Percentiles rank a stretch among this genome's conserved stretches.
These are phyloP conservation scores for Yponomeuta plumbellus DNA, from an alignment of 2,888 invertebrate species.

Conservation along the genomic window DNA sequence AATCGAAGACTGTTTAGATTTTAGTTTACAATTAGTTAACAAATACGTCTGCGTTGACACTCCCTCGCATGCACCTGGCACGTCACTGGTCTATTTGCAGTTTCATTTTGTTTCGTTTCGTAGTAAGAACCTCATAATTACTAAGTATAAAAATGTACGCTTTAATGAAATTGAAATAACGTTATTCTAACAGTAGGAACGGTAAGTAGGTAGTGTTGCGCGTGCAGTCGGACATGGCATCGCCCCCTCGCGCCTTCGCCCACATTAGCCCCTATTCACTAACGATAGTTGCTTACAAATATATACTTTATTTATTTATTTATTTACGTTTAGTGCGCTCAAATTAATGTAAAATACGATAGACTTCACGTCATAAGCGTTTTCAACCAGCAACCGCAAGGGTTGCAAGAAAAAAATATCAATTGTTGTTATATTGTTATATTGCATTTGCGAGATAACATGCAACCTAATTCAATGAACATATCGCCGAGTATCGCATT, in stretches of 20 bases:
- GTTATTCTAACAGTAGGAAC: conserved; percentile 66
- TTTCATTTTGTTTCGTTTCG: conserved; percentile 48
- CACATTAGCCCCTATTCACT: background rate
- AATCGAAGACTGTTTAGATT: conserved; percentile 64
- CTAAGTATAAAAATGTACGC: conserved; percentile 75
- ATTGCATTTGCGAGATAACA: too few relatives aligned
- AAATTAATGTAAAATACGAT: too few relatives aligned
- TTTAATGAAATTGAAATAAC: conserved; percentile 71
- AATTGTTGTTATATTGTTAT: too few relatives aligned
- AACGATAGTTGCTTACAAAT: too few relatives aligned
- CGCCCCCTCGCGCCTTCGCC: background rate
- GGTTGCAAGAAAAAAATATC: too few relatives aligned
- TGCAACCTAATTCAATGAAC: too few relatives aligned
- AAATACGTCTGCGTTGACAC: conserved; percentile 36
- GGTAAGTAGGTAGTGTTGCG: conserved; percentile 35
- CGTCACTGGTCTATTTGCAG: conserved; percentile 42
- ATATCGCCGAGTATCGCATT: too few relatives aligned
- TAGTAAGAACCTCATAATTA: conserved; percentile 61
- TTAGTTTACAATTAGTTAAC: conserved; percentile 21
- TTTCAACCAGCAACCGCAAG: too few relatives aligned
- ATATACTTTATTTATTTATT: too few relatives aligned
- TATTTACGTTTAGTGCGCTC: too few relatives aligned
- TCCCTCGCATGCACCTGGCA: conserved; percentile 60
- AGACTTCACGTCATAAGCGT: too few relatives aligned
- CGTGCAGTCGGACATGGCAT: conserved; percentile 44